Evolutionary conservation across 2,113 vertebrate species (phyloP), one percentile per base, ranked within the genome.

Genomic region (Colaptes auratus): DNA sequence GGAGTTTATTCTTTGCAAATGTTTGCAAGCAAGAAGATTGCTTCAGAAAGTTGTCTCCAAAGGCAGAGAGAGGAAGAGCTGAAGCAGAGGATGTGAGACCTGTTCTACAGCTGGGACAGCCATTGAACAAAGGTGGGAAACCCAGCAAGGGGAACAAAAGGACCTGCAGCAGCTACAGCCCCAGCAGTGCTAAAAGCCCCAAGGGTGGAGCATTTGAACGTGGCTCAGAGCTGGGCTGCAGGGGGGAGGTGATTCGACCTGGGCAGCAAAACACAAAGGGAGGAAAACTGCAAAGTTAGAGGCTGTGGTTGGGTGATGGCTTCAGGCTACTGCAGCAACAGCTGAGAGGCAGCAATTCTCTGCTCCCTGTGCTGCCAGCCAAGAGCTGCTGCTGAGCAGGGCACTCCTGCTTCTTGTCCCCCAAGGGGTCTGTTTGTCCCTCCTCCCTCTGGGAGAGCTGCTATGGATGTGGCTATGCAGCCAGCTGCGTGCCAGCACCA

Each of bases 1-100:
- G 30, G 4, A 4, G 87, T 95, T 96, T 96, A 96, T 96, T 96
- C 67, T 96, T 89, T 72, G 92, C 89, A 94, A 93, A 64, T 73
- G 33, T 77, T 81, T 95, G 95, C 93, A 93, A 88, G 94, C 94
- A 90, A 89, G 69, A 76, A 61, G 42, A 50, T 66, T 28, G 64
- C 28, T 48, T 93, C 84, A 75, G 91, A 76, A 95, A 78, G 67
- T 88, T 69, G 53, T 93, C 83, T 84, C 74, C 52, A 75, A 82
- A 92, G 78, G 82, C 73, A 88, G 91, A 81, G 35, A 86, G 90
- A 87, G 48, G 48, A 83, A 56, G 80, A 86, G 48, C 58, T 36
- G 46, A 44, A 86, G 90, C 39, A 2, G 70, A 92, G 87, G 44
- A 17, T 1, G 55, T 30, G 78, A 56, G 39, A 52, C 71, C 50